Evolutionary conservation across 2,113 vertebrate genomes (phyloP), one percentile per base, ranked within the genome.

Genomic region (Donacobius atricapilla): DNA sequence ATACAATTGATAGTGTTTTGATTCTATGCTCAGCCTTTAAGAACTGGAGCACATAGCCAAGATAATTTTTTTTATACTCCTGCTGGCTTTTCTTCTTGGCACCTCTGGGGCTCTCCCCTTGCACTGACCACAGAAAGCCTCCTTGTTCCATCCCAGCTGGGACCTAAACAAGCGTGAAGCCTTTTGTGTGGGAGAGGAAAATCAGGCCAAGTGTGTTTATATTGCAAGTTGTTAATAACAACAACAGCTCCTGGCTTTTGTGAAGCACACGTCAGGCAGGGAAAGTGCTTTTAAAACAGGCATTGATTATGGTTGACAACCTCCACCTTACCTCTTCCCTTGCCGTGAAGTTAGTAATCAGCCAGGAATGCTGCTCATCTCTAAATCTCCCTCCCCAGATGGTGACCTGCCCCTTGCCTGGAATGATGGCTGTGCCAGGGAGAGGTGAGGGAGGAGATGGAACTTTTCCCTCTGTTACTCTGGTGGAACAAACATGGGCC

Each of bases 201-300:
- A 94, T 88, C 85, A 86, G 94, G 90, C 71, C 93, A 96, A 90
- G 92, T 64, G 82, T 96, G 90, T 88, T 97, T 94, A 92, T 81
- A n/a, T 39, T 66, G 33, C 2, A 2, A 73, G 71, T 39, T 93
- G 83, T 88, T 95, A 87, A 70, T 68, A 84, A 92, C 80, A 93
- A 27, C 78, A 92, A 39, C 64, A 93, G 45, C 66, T 91, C 92
- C 73, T 80, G 63, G 70, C 70, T 83, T 91, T 94, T 96, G 79
- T 79, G 58, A 54, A 83, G 54, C 50, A 27, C 63, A 22, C 5
- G 4, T 77, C 82, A 80, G 58, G 82, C 42, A 88, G 88, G 31
- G 71, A 83, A 93, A 91, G 50, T 63, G 68, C 47, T 93, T 86
- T 94, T 58, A 86, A 84, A 93, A 37, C 25, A 65, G 54, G 37